phyloP scores from a whole-genome alignment of 2,797 vertebrate genomes.

The Rhyacichthys aspro region DNA sequence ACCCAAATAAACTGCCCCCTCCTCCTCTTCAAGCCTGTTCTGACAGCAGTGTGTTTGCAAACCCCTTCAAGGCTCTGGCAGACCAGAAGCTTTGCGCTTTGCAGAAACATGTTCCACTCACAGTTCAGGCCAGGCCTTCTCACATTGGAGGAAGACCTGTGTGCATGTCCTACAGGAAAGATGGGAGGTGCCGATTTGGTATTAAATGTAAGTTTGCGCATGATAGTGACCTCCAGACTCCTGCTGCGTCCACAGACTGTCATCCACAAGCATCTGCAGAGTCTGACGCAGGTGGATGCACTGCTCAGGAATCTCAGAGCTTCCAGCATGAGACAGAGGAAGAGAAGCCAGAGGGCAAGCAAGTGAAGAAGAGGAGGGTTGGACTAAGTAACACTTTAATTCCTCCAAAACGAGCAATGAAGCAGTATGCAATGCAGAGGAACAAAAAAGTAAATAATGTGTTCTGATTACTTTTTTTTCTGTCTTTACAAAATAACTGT shows the following conservation, averaged over 20 bases:
- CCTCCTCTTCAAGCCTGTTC: constrained; percentile 63
- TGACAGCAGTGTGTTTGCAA: constrained; percentile 80
- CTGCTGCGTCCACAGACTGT: constrained; percentile 10
- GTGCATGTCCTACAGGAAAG: constrained; percentile 81
- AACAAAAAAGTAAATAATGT: constrained; percentile 67
- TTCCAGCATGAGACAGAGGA: constrained; percentile 28
- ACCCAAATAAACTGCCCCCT: constrained; percentile 65
- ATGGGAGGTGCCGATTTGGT: constrained; percentile 84
- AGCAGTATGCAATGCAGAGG: constrained; percentile 73
- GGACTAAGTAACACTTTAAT: constrained; percentile 81
- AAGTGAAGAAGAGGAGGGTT: constrained; percentile 74
- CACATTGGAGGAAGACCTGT: constrained; percentile 79
- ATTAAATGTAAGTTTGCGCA: constrained; percentile 86
- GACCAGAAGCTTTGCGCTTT: constrained; percentile 78
- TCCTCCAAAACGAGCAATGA: constrained; percentile 83
- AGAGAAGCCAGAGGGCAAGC: constrained; percentile 48
- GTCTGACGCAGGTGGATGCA: not conserved
- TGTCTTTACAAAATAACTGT: not conserved
- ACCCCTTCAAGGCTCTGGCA: constrained; percentile 81
- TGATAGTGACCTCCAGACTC: constrained; percentile 81
- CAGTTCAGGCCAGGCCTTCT: constrained; percentile 75
- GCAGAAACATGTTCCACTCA: constrained; percentile 85
- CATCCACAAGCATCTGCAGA: not conserved
- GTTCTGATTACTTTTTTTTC: constrained; percentile 54
- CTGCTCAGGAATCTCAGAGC: constrained; percentile 15